Evolutionary conservation across 2,113 vertebrate species (phyloP), one percentile per base, ranked within the genome.

Genomic region (Sporophila hypoxantha): DNA sequence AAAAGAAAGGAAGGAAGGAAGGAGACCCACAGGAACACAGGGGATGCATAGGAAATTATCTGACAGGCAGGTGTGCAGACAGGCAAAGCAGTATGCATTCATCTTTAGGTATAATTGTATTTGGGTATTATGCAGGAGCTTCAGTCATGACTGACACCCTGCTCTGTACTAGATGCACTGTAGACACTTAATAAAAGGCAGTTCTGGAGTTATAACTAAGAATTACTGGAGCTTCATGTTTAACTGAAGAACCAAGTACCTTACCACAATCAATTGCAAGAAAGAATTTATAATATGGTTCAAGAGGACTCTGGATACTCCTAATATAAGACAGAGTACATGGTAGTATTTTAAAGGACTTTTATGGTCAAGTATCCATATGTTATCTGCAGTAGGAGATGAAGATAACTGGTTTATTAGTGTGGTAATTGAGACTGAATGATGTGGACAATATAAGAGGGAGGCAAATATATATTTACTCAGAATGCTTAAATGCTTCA

Each of bases 401-500:
- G 64, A 82, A 62, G 82, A 86, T 81, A 81, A 74, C 82, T 76
- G 27, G 75, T 94, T 88, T 93, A 91, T 95, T 92, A 90, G 67
- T 49, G 81, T 56, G 39, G 85, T 93, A 92, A 95, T 91, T 83
- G 92, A 86, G 85, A 88, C 60, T 66, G 91, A 94, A 70, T 76
- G 74, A 76, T 93, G 77, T 2, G 41, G 77, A 81, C 90, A 84
- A 52, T 85, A 36, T 93, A 91, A 84, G 30, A 91, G 67, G 70
- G 85, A 94, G 76, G 91, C 69, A 89, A 93, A 92, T 89, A 92
- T 89, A 75, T 94, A 91, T 95, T 95, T 92, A 92, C 67, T 89
- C 64, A 76, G 62, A 94, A 93, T 86, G 62, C 69, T 94, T 94
- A 89, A 91, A 88, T 89, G 91, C 66, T 92, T 93, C 89, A 86